A percentile compares a stretch with the other conserved stretches of the same genome.
These are phyloP conservation scores for Trissolcus basalis DNA, from an alignment of 1,140 invertebrate species.

Conservation along the genomic window DNA sequence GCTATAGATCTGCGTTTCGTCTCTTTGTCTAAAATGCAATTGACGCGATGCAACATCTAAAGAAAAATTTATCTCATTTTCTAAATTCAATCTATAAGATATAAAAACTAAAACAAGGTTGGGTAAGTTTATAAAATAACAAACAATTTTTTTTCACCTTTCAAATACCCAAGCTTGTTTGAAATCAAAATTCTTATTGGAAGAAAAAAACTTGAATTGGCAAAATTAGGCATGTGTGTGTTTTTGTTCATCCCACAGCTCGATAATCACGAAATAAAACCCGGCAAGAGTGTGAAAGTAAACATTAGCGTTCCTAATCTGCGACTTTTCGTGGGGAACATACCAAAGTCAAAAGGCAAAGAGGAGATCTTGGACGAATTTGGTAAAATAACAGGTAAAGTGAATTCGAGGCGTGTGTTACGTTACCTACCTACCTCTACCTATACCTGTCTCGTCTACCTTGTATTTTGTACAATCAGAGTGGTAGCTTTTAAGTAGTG, in stretches of 20 bases:
- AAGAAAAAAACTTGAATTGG: slow-evolving; percentile 60
- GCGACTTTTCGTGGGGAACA: slow-evolving; percentile 99
- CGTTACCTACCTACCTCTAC: slow-evolving; percentile 75
- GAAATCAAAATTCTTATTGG: slow-evolving; percentile 45
- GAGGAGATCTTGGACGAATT: slow-evolving; percentile 99
- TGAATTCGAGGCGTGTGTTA: slow-evolving; percentile 80
- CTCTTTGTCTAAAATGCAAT: slow-evolving; percentile 2
- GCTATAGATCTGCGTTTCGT: slow-evolving; percentile 60
- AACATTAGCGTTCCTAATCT: slow-evolving; percentile 99
- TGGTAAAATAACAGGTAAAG: slow-evolving; percentile 99
- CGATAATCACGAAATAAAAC: slow-evolving; percentile 99
- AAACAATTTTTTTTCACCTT: no score
- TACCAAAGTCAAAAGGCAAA: slow-evolving; percentile 99
- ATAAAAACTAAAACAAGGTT: no score
- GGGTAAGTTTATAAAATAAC: no score
- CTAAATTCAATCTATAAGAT: no score
- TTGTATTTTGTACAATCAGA: slow-evolving; percentile 73
- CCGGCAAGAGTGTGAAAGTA: slow-evolving; percentile 99
- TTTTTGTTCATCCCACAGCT: slow-evolving; percentile 91
- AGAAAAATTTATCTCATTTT: no score
- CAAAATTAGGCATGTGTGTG: slow-evolving; percentile 81
- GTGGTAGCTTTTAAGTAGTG: slow-evolving; percentile 77
- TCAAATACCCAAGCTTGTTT: no score
- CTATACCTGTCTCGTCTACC: slow-evolving; percentile 74
- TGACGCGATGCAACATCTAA: slow-evolving; percentile 5